Conservation (phyloP, 92 coral and sea anemone genomes). For the Montipora capitata region DNA sequence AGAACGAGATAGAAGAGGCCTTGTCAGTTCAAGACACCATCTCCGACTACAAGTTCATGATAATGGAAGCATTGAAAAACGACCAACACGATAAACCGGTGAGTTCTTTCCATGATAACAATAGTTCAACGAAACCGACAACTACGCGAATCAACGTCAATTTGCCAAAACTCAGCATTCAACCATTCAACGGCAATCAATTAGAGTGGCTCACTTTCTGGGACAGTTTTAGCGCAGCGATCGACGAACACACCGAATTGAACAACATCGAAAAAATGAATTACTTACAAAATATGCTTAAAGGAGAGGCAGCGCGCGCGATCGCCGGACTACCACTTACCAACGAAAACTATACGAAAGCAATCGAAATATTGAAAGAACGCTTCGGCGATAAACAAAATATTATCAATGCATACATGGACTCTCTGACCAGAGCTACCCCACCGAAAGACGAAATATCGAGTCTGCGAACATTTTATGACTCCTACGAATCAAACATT, state of each 20-base stretch:
- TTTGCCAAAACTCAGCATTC: conserved; percentile 53
- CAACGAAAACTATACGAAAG: conserved; percentile 60
- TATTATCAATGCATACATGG: conserved; percentile 69
- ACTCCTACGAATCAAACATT: conserved; percentile 67
- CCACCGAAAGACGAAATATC: conserved; percentile 54
- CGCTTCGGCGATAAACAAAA: conserved; percentile 69
- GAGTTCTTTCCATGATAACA: conserved; percentile 16
- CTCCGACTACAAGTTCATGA: too few relatives aligned
- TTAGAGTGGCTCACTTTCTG: conserved; percentile 62
- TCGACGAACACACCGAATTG: not conserved
- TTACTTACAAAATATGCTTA: conserved; percentile 19
- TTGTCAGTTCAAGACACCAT: too few relatives aligned
- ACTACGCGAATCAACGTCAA: conserved; percentile 20
- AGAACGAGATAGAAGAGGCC: too few relatives aligned
- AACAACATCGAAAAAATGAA: conserved; percentile 44
- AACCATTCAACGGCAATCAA: conserved; percentile 60
- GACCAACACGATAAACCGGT: not conserved
- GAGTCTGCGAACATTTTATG: too few relatives aligned
- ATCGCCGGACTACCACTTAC: conserved; percentile 67
- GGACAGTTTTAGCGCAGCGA: too few relatives aligned
- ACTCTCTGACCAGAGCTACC: conserved; percentile 43
- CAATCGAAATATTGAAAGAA: conserved; percentile 71
- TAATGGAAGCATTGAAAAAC: not conserved
- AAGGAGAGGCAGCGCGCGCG: conserved; percentile 75
- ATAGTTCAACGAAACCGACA: conserved; percentile 18